phyloP scores from a whole-genome alignment of 2,888 invertebrate species.

The Rhorus exstirpatorius region DNA sequence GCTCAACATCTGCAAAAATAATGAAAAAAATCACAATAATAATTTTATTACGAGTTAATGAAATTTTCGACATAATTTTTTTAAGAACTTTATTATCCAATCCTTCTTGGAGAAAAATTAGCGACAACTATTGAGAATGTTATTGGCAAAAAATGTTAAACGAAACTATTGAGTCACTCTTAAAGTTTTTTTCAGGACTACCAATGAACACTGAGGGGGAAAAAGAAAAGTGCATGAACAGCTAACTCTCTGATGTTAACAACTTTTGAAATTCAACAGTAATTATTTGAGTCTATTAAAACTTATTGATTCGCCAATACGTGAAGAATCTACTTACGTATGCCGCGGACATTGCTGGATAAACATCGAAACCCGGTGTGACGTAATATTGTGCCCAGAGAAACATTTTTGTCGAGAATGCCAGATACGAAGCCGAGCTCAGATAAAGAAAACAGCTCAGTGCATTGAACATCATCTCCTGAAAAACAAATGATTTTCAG shows the following conservation, averaged over 20 bases:
- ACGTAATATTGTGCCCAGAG: constrained; percentile 92
- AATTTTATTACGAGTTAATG: neutral
- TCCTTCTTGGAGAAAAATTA: too few species aligned
- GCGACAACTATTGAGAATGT: too few species aligned
- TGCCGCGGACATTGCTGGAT: constrained; percentile 95
- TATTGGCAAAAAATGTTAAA: too few species aligned
- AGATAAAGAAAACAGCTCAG: constrained; percentile 93
- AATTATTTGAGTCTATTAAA: too few species aligned
- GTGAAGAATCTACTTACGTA: constrained; percentile 89
- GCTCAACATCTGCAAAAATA: constrained; percentile 91
- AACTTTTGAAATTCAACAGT: too few species aligned
- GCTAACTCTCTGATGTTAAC: too few species aligned
- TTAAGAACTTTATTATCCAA: too few species aligned
- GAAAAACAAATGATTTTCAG: constrained; percentile 80
- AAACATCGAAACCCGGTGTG: constrained; percentile 92
- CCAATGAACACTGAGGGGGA: too few species aligned
- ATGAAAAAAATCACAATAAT: constrained; percentile 44
- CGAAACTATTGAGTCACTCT: too few species aligned
- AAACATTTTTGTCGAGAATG: constrained; percentile 92
- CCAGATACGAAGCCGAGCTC: constrained; percentile 93
- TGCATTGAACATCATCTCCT: constrained; percentile 94
- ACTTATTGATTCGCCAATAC: neutral
- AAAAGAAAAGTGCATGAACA: too few species aligned
- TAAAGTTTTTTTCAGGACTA: too few species aligned
- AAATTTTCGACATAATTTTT: constrained; percentile 3